Percentiles rank a stretch among this genome's conserved stretches.
phyloP scores from a whole-genome alignment of 1,140 invertebrate species.

The Ruditapes philippinarum region DNA sequence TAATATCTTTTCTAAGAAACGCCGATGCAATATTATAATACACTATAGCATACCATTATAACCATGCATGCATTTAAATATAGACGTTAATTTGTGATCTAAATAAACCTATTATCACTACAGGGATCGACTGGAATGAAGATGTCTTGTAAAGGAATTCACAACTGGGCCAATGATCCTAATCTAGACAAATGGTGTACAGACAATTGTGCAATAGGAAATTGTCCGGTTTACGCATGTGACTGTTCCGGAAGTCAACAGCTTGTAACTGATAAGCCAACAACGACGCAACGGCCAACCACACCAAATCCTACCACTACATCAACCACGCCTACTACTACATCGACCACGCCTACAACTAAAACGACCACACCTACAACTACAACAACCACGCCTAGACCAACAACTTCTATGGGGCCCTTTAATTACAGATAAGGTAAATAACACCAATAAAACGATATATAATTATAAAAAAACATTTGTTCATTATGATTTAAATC shows the following conservation, averaged over 20 bases:
- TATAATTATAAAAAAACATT: too few species aligned
- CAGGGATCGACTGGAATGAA: neutral
- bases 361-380: conserved; percentile 1
- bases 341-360: conserved; percentile 21
- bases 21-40: too few species aligned
- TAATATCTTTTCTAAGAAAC: neutral
- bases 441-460: too few species aligned
- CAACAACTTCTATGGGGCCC: too few species aligned
- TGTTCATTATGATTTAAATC: too few species aligned
- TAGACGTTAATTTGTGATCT: too few species aligned
- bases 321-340: neutral
- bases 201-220: conserved; percentile 41
- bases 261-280: neutral
- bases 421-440: too few species aligned
- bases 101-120: too few species aligned
- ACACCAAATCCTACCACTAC: conserved; percentile 12
- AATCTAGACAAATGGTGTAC: conserved; percentile 47
- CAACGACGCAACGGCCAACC: neutral
- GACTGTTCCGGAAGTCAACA: conserved; percentile 6
- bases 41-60: too few species aligned
- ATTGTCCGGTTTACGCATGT: conserved; percentile 24
- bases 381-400: conserved; percentile 28
- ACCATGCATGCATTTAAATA: too few species aligned
- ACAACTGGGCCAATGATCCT: conserved; percentile 34
- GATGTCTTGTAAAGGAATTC: conserved; percentile 21